These are phyloP conservation scores for Watsonalla cultraria DNA, from an alignment of 2,888 invertebrate species.

Conservation along the genomic window DNA sequence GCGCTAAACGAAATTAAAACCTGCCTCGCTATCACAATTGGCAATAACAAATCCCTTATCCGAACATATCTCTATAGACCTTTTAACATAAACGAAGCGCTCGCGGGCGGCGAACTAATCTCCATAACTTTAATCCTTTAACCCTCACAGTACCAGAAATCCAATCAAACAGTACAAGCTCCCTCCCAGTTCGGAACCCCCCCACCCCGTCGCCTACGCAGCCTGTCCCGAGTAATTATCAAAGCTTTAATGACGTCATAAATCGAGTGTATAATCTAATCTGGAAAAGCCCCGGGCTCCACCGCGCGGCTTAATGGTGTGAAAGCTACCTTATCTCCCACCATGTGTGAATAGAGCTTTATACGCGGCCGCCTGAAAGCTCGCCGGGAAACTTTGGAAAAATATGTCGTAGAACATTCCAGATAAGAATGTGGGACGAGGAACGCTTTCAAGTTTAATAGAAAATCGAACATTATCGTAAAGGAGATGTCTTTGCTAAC, in stretches of 20 bases:
- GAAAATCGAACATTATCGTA: constrained; percentile 79
- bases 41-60: constrained; percentile 78
- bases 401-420: constrained; percentile 77
- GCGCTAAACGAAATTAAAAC: constrained; percentile 66
- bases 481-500: constrained; percentile 76
- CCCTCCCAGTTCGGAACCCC: constrained; percentile 38
- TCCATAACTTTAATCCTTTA: constrained; percentile 79
- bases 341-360: constrained; percentile 79
- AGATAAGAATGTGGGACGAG: constrained; percentile 78
- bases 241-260: constrained; percentile 80
- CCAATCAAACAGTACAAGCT: constrained; percentile 78
- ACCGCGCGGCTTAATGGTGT: constrained; percentile 78
- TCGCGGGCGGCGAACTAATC: constrained; percentile 78
- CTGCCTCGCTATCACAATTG: constrained; percentile 68
- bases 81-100: constrained; percentile 75
- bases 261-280: constrained; percentile 80
- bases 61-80: constrained; percentile 72
- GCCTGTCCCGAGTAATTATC: constrained; percentile 80
- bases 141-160: constrained; percentile 76
- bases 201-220: constrained; percentile 69
- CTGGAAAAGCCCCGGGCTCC: constrained; percentile 79
- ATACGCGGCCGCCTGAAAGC: constrained; percentile 76
- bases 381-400: constrained; percentile 78
- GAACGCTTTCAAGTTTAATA: constrained; percentile 78
- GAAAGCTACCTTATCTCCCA: constrained; percentile 79